These are phyloP conservation scores for Tetranychus urticae DNA, from an alignment of 1,140 invertebrate genomes.

Conservation along the genomic window DNA sequence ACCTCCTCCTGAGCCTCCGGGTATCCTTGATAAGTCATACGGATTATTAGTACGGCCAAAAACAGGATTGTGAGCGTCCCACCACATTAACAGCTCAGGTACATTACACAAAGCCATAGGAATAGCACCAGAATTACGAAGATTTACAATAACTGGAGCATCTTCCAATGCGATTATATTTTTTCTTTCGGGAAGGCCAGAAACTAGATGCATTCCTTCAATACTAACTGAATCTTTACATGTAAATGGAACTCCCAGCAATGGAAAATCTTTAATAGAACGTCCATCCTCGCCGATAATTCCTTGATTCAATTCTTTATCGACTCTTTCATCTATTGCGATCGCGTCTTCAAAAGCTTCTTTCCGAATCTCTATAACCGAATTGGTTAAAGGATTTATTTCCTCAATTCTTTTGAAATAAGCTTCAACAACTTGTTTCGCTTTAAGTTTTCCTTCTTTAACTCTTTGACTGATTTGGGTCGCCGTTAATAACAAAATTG, in stretches of 20 bases:
- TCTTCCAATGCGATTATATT: slow-evolving; percentile 33
- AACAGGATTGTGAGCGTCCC: slow-evolving; percentile 65
- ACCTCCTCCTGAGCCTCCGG: slow-evolving; percentile 32
- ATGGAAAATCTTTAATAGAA: neutral
- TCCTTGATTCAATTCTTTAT: neutral
- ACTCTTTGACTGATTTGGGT: neutral
- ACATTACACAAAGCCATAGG: slow-evolving; percentile 46
- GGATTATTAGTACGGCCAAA: slow-evolving; percentile 68
- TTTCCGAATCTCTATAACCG: slow-evolving; percentile 48
- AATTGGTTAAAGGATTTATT: slow-evolving; percentile 54
- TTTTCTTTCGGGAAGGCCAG: slow-evolving; percentile 14
- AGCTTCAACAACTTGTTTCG: slow-evolving; percentile 25
- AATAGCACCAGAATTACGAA: slow-evolving; percentile 52
- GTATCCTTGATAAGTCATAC: slow-evolving; percentile 57
- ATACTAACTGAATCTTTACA: slow-evolving; percentile 11
- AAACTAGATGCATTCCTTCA: slow-evolving; percentile 4
- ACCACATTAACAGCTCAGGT: slow-evolving; percentile 56
- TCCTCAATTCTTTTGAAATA: slow-evolving; percentile 43
- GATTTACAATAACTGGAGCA: slow-evolving; percentile 37
- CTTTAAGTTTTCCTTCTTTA: slow-evolving; percentile 1
- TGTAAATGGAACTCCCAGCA: slow-evolving; percentile 11
- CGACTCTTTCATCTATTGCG: slow-evolving; percentile 39
- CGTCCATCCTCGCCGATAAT: slow-evolving; percentile 23
- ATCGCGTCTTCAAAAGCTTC: slow-evolving; percentile 46
- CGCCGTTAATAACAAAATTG: neutral